Percentiles rank a stretch among this genome's conserved stretches.
These are phyloP conservation scores for Nomada fabriciana DNA, from an alignment of 2,888 invertebrate genomes.

Conservation along the genomic window DNA sequence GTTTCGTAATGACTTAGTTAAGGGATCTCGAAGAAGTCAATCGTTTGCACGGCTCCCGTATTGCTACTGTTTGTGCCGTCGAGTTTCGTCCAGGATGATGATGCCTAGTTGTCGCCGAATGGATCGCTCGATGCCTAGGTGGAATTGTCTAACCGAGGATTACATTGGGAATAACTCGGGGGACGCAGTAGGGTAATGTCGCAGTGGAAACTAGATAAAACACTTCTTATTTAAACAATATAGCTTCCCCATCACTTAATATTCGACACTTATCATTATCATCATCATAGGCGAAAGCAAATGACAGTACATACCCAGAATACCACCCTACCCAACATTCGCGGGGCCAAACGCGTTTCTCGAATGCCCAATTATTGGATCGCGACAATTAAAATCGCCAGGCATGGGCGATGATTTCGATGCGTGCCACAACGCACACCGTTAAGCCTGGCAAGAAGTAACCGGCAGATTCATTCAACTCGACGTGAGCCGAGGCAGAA, in stretches of 20 bases:
- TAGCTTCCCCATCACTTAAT: too few relatives aligned
- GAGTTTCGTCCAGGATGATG: neutral
- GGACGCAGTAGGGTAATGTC: too few relatives aligned
- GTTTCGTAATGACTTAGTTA: neutral
- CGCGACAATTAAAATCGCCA: neutral
- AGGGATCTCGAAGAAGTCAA: constrained; percentile 67
- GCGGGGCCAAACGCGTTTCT: neutral
- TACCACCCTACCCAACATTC: too few relatives aligned
- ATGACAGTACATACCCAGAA: too few relatives aligned
- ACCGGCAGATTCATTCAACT: constrained; percentile 36
- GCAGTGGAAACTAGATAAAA: too few relatives aligned
- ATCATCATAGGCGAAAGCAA: too few relatives aligned
- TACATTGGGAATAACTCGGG: too few relatives aligned
- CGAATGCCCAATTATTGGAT: neutral
- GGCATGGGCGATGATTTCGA: neutral
- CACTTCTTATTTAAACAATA: too few relatives aligned
- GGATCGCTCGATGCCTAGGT: neutral
- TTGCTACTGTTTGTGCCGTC: constrained; percentile 19
- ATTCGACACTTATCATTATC: too few relatives aligned
- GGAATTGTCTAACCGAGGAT: constrained; percentile 4
- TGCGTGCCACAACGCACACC: constrained; percentile 26
- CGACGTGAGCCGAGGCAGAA: constrained; percentile 31
- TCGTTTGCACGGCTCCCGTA: constrained; percentile 12
- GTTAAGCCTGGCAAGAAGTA: neutral
- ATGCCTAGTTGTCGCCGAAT: neutral